phyloP scores from a whole-genome alignment of 1,140 invertebrate genomes.

The Calephelis virginiensis region DNA sequence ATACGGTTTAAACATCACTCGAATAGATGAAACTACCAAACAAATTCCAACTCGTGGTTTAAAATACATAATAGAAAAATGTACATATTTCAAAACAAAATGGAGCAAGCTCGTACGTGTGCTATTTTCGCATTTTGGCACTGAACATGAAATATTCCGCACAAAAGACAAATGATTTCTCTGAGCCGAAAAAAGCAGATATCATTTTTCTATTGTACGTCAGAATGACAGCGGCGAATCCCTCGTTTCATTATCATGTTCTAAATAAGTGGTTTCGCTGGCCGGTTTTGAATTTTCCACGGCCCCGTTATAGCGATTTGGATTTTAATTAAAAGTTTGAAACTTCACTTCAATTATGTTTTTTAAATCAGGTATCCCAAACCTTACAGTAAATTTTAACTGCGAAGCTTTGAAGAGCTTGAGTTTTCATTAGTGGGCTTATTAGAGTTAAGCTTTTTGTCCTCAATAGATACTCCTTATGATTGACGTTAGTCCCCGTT shows the following conservation, averaged over 20 bases:
- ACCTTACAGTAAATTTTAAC: too few species aligned
- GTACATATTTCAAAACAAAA: slow-evolving; percentile 17
- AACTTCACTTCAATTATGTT: slow-evolving; percentile 14
- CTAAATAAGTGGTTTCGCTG: slow-evolving; percentile 27
- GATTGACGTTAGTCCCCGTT: too few species aligned
- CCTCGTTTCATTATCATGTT: slow-evolving; percentile 33
- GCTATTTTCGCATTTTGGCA: slow-evolving; percentile 15
- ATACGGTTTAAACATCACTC: not conserved
- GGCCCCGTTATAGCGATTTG: slow-evolving; percentile 12
- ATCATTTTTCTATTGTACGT: slow-evolving; percentile 33
- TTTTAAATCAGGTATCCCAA: not conserved
- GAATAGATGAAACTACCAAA: not conserved
- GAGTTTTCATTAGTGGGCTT: too few species aligned
- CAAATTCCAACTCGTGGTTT: not conserved
- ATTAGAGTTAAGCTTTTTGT: too few species aligned
- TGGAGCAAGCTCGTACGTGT: slow-evolving; percentile 5
- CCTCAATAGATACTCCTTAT: too few species aligned
- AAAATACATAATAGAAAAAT: slow-evolving; percentile 14
- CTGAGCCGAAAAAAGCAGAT: slow-evolving; percentile 25
- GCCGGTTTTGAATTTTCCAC: slow-evolving; percentile 22
- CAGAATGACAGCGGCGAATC: slow-evolving; percentile 29
- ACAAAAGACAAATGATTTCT: slow-evolving; percentile 24
- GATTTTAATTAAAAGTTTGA: slow-evolving; percentile 28
- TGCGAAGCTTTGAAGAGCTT: too few species aligned
- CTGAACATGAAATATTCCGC: slow-evolving; percentile 9